Conservation (phyloP, 2,888 invertebrate species). For the Rutpela maculata region DNA sequence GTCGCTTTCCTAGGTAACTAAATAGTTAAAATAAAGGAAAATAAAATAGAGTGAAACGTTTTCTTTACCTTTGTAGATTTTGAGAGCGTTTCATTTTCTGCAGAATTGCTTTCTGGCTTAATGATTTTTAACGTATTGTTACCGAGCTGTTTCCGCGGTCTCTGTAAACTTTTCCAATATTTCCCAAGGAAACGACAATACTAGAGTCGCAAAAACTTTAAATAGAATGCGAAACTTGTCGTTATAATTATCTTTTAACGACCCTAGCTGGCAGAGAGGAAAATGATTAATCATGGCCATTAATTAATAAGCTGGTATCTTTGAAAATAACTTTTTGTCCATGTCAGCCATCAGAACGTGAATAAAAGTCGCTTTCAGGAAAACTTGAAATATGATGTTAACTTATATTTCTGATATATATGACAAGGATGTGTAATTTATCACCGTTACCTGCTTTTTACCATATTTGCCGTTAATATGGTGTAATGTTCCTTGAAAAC, state of each 20-base stretch:
- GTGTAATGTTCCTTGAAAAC: neutral
- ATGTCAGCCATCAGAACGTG: slow-evolving; percentile 25
- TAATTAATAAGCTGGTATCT: slow-evolving; percentile 35
- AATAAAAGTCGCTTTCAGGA: slow-evolving; percentile 24
- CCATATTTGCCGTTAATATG: slow-evolving; percentile 2
- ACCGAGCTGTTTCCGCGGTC: neutral
- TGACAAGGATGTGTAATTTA: slow-evolving; percentile 24
- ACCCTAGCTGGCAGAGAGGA: neutral
- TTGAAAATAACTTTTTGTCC: slow-evolving; percentile 26
- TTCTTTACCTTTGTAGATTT: neutral
- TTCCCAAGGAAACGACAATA: slow-evolving; percentile 35
- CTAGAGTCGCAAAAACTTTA: slow-evolving; percentile 32
- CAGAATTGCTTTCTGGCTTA: neutral
- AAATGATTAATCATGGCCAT: slow-evolving; percentile 27
- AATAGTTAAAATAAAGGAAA: no score
- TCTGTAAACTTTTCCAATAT: slow-evolving; percentile 34
- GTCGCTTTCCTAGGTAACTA: no score
- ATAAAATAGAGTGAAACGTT: neutral
- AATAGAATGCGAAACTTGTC: slow-evolving; percentile 26
- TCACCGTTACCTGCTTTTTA: slow-evolving; percentile 10
- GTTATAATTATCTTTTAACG: slow-evolving; percentile 32
- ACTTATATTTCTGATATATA: slow-evolving; percentile 20
- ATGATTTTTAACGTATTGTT: slow-evolving; percentile 22
- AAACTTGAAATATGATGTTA: slow-evolving; percentile 35
- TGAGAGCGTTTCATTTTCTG: slow-evolving; percentile 12